Percentiles rank a stretch among this genome's conserved stretches.
Conservation (phyloP, 2,888 invertebrate genomes). For the Biston stratarius region DNA sequence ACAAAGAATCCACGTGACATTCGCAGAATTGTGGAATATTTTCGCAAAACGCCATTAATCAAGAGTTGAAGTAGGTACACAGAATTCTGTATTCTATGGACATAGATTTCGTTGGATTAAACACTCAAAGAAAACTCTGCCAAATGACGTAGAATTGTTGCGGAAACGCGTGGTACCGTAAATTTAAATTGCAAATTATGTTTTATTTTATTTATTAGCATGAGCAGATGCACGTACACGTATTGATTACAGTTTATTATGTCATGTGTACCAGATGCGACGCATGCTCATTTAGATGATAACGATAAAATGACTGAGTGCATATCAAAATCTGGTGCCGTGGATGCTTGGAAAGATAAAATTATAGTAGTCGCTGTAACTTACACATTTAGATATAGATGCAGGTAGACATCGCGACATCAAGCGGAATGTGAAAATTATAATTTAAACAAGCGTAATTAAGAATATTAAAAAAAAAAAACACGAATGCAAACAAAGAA, state of each 20-base stretch:
- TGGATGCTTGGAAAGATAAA: not conserved
- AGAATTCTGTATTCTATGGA: no score
- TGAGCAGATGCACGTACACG: slow-evolving; percentile 18
- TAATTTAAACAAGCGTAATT: no score
- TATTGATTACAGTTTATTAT: slow-evolving; percentile 22
- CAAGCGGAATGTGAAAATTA: no score
- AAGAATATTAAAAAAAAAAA: no score
- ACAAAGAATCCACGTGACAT: no score
- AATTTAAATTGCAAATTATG: slow-evolving; percentile 19
- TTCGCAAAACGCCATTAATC: no score
- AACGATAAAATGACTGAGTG: not conserved
- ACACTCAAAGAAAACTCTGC: slow-evolving; percentile 10
- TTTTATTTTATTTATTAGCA: slow-evolving; percentile 4
- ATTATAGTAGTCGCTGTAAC: not conserved
- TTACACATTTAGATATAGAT: not conserved
- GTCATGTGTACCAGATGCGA: slow-evolving; percentile 23
- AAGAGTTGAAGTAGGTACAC: no score
- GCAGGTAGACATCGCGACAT: not conserved
- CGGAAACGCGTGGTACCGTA: slow-evolving; percentile 13
- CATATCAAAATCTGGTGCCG: not conserved
- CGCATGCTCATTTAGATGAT: slow-evolving; percentile 8
- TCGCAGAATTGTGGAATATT: no score
- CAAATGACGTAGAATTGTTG: slow-evolving; percentile 10
- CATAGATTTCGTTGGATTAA: not conserved
- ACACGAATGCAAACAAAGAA: no score